These are phyloP conservation scores for Microchirus variegatus DNA, from an alignment of 2,797 vertebrate species.

Conservation along the genomic window DNA sequence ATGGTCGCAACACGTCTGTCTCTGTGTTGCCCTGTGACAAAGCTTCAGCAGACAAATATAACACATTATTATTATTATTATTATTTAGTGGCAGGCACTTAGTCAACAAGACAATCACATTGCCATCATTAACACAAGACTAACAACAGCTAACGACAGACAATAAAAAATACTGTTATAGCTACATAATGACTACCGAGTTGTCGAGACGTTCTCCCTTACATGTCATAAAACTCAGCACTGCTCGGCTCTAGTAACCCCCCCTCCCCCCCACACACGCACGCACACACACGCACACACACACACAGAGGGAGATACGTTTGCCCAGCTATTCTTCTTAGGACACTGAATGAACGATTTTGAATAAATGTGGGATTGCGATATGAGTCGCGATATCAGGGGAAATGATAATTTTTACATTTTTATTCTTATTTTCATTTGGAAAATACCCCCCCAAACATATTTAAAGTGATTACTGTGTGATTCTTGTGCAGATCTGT, in stretches of 20 bases:
- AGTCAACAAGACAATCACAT: conserved; percentile 58
- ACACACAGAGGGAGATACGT: background rate
- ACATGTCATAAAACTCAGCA: background rate
- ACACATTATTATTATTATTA: conserved; percentile 13
- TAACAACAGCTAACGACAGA: conserved; percentile 29
- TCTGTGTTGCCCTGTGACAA: conserved; percentile 8
- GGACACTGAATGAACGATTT: no score
- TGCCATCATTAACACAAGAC: conserved; percentile 27
- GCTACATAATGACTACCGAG: conserved; percentile 34
- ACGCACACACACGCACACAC: conserved; percentile 2
- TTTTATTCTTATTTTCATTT: no score
- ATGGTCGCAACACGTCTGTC: background rate
- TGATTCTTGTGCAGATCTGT: no score
- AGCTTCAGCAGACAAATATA: conserved; percentile 23
- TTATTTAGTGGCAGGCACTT: conserved; percentile 67
- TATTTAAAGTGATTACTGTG: no score
- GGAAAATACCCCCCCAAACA: no score
- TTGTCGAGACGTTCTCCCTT: conserved; percentile 13
- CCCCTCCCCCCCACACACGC: no score
- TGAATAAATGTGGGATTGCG: no score
- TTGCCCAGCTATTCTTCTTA: no score
- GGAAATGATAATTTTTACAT: no score
- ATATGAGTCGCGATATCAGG: no score
- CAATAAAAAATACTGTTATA: conserved; percentile 19
- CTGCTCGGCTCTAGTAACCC: background rate